Conservation (phyloP, 2,888 invertebrate genomes). For the Calliscelio sp. region DNA sequence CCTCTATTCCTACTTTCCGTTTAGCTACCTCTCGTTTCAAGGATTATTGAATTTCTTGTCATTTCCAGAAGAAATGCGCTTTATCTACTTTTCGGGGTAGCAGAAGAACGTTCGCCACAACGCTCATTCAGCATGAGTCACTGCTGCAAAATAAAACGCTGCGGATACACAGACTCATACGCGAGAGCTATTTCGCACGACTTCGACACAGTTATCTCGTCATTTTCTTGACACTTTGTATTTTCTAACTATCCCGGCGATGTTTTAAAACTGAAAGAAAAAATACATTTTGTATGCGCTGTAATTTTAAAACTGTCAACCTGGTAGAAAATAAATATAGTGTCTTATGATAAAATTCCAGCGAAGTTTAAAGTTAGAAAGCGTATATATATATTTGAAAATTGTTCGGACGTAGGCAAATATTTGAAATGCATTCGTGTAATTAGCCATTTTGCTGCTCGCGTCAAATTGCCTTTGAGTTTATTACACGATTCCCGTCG, state of each 20-base stretch:
- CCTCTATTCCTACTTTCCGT: constrained; percentile 26
- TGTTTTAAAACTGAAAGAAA: too few species aligned
- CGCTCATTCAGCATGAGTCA: constrained; percentile 66
- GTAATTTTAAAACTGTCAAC: too few species aligned
- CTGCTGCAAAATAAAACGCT: constrained; percentile 60
- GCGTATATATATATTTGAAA: too few species aligned
- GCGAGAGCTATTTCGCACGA: constrained; percentile 42
- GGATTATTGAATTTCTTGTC: constrained; percentile 85
- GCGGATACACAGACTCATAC: constrained; percentile 48
- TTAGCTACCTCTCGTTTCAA: constrained; percentile 76
- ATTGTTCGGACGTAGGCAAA: too few species aligned
- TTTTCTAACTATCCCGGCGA: constrained; percentile 13
- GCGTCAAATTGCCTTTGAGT: too few species aligned
- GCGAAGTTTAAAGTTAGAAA: too few species aligned
- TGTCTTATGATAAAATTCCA: too few species aligned
- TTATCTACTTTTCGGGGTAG: constrained; percentile 80
- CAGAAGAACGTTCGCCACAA: constrained; percentile 66
- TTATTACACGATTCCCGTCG: too few species aligned
- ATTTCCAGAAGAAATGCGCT: constrained; percentile 85
- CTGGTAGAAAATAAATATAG: too few species aligned
- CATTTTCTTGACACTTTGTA: constrained; percentile 54
- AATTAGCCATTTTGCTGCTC: too few species aligned
- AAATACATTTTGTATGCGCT: too few species aligned
- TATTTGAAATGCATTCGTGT: too few species aligned
- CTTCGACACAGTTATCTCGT: constrained; percentile 43